These are phyloP conservation scores for Craniophora ligustri DNA, from an alignment of 2,888 invertebrate species.

Conservation along the genomic window DNA sequence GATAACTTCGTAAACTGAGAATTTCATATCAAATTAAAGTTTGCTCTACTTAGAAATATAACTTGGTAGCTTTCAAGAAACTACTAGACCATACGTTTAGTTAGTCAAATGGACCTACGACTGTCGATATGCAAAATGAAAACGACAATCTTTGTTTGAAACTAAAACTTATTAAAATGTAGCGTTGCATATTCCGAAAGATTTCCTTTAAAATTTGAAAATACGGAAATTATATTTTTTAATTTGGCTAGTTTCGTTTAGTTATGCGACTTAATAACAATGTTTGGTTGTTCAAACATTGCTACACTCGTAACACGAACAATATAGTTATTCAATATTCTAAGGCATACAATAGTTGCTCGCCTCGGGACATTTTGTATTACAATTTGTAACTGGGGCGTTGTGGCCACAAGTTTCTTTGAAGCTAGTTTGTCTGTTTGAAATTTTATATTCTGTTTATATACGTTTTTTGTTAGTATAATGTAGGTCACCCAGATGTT, in stretches of 20 bases:
- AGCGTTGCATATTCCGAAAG: background rate
- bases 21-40: too few species aligned
- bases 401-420: conserved; percentile 38
- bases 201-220: background rate
- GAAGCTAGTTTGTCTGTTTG: conserved; percentile 16
- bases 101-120: too few species aligned
- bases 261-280: conserved; percentile 12
- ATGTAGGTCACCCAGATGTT: background rate
- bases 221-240: conserved; percentile 5
- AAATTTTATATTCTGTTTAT: conserved; percentile 19
- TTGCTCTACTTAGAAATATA: too few species aligned
- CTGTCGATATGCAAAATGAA: background rate
- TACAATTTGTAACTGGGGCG: conserved; percentile 50
- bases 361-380: conserved; percentile 46
- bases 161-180: too few species aligned
- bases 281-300: conserved; percentile 34
- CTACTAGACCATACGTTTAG: too few species aligned
- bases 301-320: conserved; percentile 40
- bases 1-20: too few species aligned
- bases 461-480: background rate
- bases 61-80: too few species aligned
- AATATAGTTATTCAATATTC: conserved; percentile 53
- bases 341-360: conserved; percentile 45
- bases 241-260: conserved; percentile 18
- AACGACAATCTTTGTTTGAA: too few species aligned